Base-by-base conservation (phyloP, 2,888 invertebrate species). In the Xestia xanthographa region DNA sequence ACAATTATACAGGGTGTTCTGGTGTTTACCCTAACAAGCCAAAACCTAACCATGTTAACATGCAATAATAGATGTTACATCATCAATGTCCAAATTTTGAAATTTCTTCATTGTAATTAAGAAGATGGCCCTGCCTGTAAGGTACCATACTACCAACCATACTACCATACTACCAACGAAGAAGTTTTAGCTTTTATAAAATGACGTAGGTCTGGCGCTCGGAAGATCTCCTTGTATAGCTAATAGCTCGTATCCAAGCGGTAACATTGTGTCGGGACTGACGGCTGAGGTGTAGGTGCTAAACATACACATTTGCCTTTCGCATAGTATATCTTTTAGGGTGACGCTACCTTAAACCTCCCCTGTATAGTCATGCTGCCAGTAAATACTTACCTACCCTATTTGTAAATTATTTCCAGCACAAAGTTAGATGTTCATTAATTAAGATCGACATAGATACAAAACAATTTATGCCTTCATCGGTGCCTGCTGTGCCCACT, bases 391-490 rank as follows among this genome's bases (percentile, higher is more conserved):
- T 20, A 79, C 70, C 71, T 62, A 80, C 74, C 56, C 75, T 67
- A 77, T 76, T 81, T 80, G 72, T 75, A 74, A 66, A 82, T 80
- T 69, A 79, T 83, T 83, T 73, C 83, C 78, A 70, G 66, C 56
- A 50, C 67, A 68, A 80, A 86, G 80, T 87, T 83, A 82, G 72
- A 73, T 81, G 67, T 69, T 78, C 86, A 88, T 88, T 88, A 87
- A 88, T 88, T 88, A 88, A 88, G 87, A 88, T 88, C 87, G 79
- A 82, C 81, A 53, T 69, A 80, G 87, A 87, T 88, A 88, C 58
- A 86, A 86, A 84, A 88, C 87, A 88, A 87, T 87, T 88, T 88
- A 87, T 87, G 84, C 82, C 88, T 88, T 88, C 86, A 88, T 88
- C 83, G 84, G 71, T 20, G 71, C 75, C 75, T 79, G 79, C 82